Evolutionary conservation across 1,140 invertebrate genomes (phyloP), one percentile per base, ranked within the genome.

Genomic region (Ooceraea biroi): DNA sequence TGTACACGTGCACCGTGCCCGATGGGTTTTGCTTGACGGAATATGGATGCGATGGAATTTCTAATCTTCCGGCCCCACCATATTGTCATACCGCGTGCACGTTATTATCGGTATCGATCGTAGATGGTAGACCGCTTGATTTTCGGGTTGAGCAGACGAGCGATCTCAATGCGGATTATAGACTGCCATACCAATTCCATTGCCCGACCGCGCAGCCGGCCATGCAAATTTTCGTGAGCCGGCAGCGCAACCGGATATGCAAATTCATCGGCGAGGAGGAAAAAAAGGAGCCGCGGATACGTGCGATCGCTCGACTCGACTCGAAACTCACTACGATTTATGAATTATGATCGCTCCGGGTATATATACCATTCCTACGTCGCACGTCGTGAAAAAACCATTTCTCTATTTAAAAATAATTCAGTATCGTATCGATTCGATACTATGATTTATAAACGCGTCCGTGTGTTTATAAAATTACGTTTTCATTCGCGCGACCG

Each of bases 211-310:
- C 50, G 65, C 65, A 80, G 76, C 65, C 65, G 65, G 65, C 52
- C 76, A 80, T 80, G 76, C 76, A 80, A 80, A 80, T 80, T 80
- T 80, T 80, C 65, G 60, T 58, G 76, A 80, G 65, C 76, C 76
- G 50, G 11, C 36, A 71, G 65, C 41, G 41, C 65, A 58, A 80
- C 76, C 76, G 76, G 76, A 71, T 80, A 80, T 80, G 76, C 76
- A 80, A 69, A 80, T 80, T 71, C 50, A 30, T 80, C n/a, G 65
- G 46, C 36, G 36, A 36, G 7, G 7, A 36, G n/a, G 17, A 30
- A 71, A 80, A 50, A 71, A 80, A 58, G 25, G 7, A 58, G 22
- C 50, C 7, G 27, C 50, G 58, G 57, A 63, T 76, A 63, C 50
- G 63, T 78, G 76, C 65, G 76, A 71, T 71, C 69, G 76, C 65